Evolutionary conservation across 2,113 vertebrate genomes (phyloP).

Genomic region (mouse (Mus musculus)): DNA sequence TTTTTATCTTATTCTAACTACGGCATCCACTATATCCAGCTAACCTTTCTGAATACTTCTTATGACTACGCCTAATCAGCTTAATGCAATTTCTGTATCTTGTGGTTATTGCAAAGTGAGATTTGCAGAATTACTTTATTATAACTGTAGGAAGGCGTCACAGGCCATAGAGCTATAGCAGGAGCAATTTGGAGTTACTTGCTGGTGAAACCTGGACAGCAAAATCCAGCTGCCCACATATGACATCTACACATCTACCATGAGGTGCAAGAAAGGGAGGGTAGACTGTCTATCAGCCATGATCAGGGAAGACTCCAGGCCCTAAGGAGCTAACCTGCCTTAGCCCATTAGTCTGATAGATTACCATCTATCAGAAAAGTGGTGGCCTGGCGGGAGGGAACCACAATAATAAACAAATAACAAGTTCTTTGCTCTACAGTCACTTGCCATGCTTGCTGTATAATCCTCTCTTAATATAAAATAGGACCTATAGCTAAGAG

Average conservation of each 20-base stretch:
- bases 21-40: slow-evolving; percentile 80
- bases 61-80: slow-evolving; percentile 84
- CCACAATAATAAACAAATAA: slow-evolving; percentile 84
- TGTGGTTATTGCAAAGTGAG: slow-evolving; percentile 85
- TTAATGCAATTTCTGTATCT: slow-evolving; percentile 87
- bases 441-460: slow-evolving; percentile 73
- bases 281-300: slow-evolving; percentile 80
- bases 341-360: slow-evolving; percentile 89
- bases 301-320: slow-evolving; percentile 86
- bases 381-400: slow-evolving; percentile 88
- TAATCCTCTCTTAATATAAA: slow-evolving; percentile 79
- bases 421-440: slow-evolving; percentile 74
- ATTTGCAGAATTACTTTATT: slow-evolving; percentile 83
- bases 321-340: slow-evolving; percentile 88
- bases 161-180: slow-evolving; percentile 46
- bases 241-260: slow-evolving; percentile 60
- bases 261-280: slow-evolving; percentile 72
- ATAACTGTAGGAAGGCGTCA: slow-evolving; percentile 82
- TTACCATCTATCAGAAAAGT: slow-evolving; percentile 84
- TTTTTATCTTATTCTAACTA: slow-evolving; percentile 86
- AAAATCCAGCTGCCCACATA: slow-evolving; percentile 37
- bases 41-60: slow-evolving; percentile 85
- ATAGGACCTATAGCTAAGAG: slow-evolving; percentile 67
- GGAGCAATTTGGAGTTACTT: slow-evolving; percentile 77
- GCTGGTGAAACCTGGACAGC: slow-evolving; percentile 82